These are phyloP conservation scores for Globia sparganii DNA, from an alignment of 2,888 invertebrate species.

Conservation along the genomic window DNA sequence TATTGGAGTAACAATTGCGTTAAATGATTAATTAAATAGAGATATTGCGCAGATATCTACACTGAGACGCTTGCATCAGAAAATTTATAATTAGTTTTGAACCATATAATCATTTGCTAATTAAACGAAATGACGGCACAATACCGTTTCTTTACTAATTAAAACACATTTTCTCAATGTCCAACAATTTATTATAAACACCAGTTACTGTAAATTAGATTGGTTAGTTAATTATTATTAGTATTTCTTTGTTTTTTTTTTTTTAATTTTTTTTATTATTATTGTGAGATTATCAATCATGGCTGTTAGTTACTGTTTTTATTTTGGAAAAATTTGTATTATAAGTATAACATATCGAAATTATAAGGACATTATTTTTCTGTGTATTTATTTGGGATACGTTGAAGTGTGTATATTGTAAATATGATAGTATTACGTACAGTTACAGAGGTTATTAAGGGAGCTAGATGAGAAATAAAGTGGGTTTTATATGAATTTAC, in stretches of 20 bases:
- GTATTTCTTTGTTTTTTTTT: constrained; percentile 26
- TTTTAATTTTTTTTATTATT: constrained; percentile 46
- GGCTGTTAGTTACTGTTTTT: constrained; percentile 72
- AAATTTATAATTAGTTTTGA: constrained; percentile 17
- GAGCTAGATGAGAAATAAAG: constrained; percentile 66
- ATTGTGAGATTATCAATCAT: constrained; percentile 76
- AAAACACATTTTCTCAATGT: constrained; percentile 31
- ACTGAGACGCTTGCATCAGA: constrained; percentile 33
- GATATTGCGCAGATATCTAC: background rate
- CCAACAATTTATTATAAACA: constrained; percentile 35
- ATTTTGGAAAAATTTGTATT: constrained; percentile 59
- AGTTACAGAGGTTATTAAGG: constrained; percentile 58
- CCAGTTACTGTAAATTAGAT: constrained; percentile 61
- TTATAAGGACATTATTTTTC: constrained; percentile 66
- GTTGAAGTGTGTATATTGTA: constrained; percentile 72
- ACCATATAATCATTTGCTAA: constrained; percentile 29
- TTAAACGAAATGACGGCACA: constrained; percentile 32
- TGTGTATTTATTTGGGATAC: constrained; percentile 65
- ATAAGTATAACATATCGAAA: constrained; percentile 64
- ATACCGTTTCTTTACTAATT: constrained; percentile 28
- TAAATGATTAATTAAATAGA: background rate
- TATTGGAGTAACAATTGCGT: background rate
- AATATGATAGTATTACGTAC: constrained; percentile 66
- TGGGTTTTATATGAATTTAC: constrained; percentile 62
- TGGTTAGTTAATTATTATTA: constrained; percentile 39